Evolutionary conservation across 1,140 invertebrate species (phyloP), one percentile per base, ranked within the genome.

Genomic region (Antheraea pernyi): DNA sequence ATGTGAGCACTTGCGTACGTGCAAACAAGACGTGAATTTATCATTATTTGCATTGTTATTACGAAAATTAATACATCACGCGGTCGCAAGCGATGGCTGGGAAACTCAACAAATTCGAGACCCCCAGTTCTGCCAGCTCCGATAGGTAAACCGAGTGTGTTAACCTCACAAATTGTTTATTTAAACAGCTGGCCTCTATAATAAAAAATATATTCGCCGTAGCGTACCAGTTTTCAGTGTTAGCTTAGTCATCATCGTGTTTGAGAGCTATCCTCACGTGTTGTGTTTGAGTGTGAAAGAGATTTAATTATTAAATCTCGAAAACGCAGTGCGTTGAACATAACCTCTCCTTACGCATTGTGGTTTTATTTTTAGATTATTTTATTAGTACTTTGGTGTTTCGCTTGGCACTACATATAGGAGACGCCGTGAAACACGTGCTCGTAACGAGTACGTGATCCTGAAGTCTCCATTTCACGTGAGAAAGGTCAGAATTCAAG

Each of bases 121-220:
- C 96, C 77, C 95, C 96, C 63, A 97, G 96, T 81, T 97, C 96
- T 65, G 96, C 96, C 69, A 97, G 96, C 91, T 97, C 96, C 39
- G 96, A 97, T 89, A 97, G 96, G 96, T 97, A 95, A 90, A 84
- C 68, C 79, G 79, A 79, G 82, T 81, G 79, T 80, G 81, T 71
- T 88, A 88, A 88, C 77, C 81, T 84, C 83, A 75, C 73, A 72
- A 79, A 80, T 80, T 88, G 83, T 88, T 88, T 88, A 80, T 86
- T 84, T 87, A 80, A 75, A 84, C 88, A 91, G 88, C 89, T 91
- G 86, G 83, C 80, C 82, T 71, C 71, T 83, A 83, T 89, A 84
- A 86, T 86, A 78, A 85, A 83, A 72, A 81, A 83, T 2, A 30
- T 79, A 75, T 85, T 69, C 71, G 70, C 66, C 78, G 73, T 72